Evolutionary conservation across 2,797 vertebrate species (phyloP).

Genomic region (Anguilla anguilla): DNA sequence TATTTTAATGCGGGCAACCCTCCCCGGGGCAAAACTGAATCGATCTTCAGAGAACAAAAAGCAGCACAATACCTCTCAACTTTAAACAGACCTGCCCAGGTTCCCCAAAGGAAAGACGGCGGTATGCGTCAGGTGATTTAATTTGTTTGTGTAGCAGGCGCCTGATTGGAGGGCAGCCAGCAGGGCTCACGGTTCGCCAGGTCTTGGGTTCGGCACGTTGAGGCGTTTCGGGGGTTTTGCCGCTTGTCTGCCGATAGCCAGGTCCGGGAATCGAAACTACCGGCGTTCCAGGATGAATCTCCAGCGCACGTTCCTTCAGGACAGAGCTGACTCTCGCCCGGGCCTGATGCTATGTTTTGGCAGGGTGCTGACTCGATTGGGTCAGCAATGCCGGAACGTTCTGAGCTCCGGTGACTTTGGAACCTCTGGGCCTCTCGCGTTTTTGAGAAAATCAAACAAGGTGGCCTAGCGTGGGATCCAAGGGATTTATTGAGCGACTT

Average conservation of each 20-base stretch:
- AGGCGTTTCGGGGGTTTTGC: background rate
- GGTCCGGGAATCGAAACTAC: background rate
- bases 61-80: background rate
- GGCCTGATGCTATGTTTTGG: background rate
- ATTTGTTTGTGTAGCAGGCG: background rate
- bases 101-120: background rate
- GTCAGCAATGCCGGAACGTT: background rate
- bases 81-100: background rate
- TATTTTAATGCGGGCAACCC: too few relatives aligned
- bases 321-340: background rate
- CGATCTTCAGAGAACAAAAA: background rate
- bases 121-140: background rate
- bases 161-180: background rate
- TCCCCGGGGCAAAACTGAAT: too few relatives aligned
- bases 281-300: background rate
- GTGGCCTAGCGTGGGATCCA: background rate
- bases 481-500: background rate
- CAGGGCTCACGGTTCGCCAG: too few relatives aligned
- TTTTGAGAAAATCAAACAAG: background rate
- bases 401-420: background rate
- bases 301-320: background rate
- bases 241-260: background rate
- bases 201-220: background rate
- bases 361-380: background rate
- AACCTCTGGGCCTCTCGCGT: background rate